phyloP scores from a whole-genome alignment of 92 coral and sea anemone species.

The Bergia sp. region DNA sequence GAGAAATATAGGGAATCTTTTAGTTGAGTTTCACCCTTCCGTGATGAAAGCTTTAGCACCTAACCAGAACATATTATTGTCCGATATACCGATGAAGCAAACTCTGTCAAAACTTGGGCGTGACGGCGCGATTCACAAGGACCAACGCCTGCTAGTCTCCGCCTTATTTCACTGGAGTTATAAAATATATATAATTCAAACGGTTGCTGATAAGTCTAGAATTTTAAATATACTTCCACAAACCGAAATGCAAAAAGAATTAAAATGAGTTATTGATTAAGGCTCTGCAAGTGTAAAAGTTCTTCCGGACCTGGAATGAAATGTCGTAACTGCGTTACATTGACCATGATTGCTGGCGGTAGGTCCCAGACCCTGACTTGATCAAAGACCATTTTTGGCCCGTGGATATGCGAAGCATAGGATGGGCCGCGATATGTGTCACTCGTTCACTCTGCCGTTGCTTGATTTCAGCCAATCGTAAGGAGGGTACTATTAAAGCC shows the following conservation, averaged over 20 bases:
- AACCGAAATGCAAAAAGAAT: background rate
- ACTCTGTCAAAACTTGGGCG: background rate
- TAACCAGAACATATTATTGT: too few species aligned
- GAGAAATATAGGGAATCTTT: background rate
- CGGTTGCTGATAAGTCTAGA: background rate
- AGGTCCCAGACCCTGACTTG: background rate
- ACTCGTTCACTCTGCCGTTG: too few species aligned
- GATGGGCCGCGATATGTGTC: too few species aligned
- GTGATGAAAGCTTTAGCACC: background rate
- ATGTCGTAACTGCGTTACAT: background rate
- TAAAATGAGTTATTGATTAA: too few species aligned
- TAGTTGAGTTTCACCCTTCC: background rate
- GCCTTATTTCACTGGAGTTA: background rate
- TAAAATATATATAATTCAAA: too few species aligned
- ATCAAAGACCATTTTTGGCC: background rate
- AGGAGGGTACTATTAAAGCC: too few species aligned
- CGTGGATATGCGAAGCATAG: too few species aligned
- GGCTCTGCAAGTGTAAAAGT: background rate
- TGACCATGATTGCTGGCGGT: background rate
- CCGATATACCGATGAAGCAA: background rate
- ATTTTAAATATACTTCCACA: background rate
- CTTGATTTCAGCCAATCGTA: too few species aligned
- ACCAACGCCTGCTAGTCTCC: background rate
- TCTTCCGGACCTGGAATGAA: background rate
- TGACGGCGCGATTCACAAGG: background rate